Evolutionary conservation across 2,113 vertebrate species (phyloP), one percentile per base, ranked within the genome.

Genomic region (Phaethon lepturus): DNA sequence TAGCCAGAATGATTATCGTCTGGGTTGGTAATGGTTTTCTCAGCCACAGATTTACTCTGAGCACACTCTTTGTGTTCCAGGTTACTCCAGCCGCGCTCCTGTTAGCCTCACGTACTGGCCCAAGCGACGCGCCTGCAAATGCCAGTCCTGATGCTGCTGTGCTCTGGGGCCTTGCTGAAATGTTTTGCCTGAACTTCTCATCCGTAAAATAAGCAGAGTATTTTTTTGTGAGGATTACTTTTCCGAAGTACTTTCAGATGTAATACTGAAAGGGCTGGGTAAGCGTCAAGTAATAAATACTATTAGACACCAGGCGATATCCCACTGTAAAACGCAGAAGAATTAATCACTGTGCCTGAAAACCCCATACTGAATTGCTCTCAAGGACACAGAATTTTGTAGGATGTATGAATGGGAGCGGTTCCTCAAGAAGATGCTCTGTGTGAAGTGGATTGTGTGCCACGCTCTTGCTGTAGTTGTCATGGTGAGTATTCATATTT

Each of bases 401-500:
- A 49, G 56, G 49, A 31, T 69, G 28, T 11, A 67, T 95, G 91
- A 91, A 93, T 55, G 83, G 63, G 72, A 91, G 62, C 0, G 0
- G 71, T 81, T 88, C 66, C 55, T 81, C 68, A 50, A 47, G 88
- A 93, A 91, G 67, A 88, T 82, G 71, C 67, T 78, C 80, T 56
- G 50, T 74, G 60, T 94, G 90, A 93, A 95, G 77, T 67, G 77
- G 80, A 63, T 90, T 67, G 28, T 49, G 26, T 52, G 69, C 68
- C 45, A 87, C 40, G 13, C 66, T 72, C 79, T 38, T 83, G 56
- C 93, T 79, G 82, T 82, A 96, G 95, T 97, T 97, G 96, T 97
- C 96, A 96, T 96, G 96, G 96, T 42, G 35, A 97, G 88, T 64
- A 52, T 89, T 97, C 86, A n/a, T 85, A 93, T 95, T 97, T 91